Evolutionary conservation across 2,888 invertebrate genomes (phyloP).

Genomic region (Bruchidius siliquastri): DNA sequence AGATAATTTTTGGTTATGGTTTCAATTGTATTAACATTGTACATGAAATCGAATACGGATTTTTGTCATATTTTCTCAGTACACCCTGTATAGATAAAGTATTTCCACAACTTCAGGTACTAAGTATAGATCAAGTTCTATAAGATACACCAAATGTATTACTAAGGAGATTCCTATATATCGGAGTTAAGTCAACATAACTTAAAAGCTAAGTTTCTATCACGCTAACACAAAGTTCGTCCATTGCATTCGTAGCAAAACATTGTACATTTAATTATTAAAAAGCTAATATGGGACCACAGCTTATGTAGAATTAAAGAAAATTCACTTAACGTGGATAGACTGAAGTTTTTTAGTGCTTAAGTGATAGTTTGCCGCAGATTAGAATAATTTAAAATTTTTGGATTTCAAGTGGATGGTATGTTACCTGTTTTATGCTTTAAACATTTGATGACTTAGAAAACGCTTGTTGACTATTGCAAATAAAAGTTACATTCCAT

Average conservation of each 20-base stretch:
- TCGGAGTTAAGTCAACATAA: neutral
- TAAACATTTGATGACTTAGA: no score
- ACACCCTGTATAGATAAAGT: neutral
- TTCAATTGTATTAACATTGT: neutral
- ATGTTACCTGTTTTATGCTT: no score
- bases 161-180: neutral
- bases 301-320: slow-evolving; percentile 8
- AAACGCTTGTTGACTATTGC: no score
- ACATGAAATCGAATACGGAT: neutral
- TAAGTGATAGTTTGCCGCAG: neutral
- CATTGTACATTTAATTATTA: slow-evolving; percentile 22
- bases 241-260: neutral
- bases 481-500: no score
- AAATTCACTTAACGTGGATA: slow-evolving; percentile 12
- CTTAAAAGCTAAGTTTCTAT: neutral
- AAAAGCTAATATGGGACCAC: slow-evolving; percentile 19
- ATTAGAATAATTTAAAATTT: neutral
- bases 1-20: no score
- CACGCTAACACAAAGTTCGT: neutral
- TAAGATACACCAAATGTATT: neutral
- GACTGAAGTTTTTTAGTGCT: slow-evolving; percentile 15
- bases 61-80: neutral
- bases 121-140: neutral
- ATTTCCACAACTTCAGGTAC: neutral
- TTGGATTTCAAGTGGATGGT: no score